Evolutionary conservation across 2,113 vertebrate genomes (phyloP).

Genomic region (Steatornis caripensis): DNA sequence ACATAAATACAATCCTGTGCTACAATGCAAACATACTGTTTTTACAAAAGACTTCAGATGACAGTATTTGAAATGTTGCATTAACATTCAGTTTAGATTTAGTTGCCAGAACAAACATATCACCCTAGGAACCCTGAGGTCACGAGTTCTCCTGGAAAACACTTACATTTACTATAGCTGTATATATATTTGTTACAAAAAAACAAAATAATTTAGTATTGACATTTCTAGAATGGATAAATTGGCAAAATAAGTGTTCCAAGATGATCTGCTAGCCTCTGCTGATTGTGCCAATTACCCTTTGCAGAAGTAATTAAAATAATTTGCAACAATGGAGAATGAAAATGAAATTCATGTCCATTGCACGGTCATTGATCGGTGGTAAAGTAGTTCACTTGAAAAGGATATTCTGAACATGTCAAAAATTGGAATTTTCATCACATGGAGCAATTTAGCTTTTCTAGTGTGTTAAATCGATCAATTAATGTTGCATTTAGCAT

Average conservation of each 20-base stretch:
- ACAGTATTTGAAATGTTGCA: neutral
- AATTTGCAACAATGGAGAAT: slow-evolving; percentile 7
- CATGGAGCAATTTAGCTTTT: neutral
- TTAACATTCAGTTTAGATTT: slow-evolving; percentile 23
- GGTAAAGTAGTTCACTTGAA: neutral
- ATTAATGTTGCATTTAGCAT: neutral
- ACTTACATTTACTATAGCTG: neutral
- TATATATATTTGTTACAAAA: neutral
- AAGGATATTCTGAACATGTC: neutral
- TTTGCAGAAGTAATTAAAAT: slow-evolving; percentile 50
- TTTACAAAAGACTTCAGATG: slow-evolving; percentile 20
- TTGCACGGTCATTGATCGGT: neutral
- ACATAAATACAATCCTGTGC: neutral
- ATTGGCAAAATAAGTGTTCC: slow-evolving; percentile 18
- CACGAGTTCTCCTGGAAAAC: neutral
- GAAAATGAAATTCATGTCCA: slow-evolving; percentile 14
- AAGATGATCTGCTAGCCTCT: slow-evolving; percentile 10
- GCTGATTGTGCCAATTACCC: slow-evolving; percentile 22
- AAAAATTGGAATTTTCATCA: neutral
- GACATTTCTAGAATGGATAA: neutral
- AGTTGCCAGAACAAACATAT: slow-evolving; percentile 13
- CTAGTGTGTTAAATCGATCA: neutral
- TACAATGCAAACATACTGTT: slow-evolving; percentile 15
- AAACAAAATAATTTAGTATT: neutral
- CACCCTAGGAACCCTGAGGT: neutral